phyloP scores from a whole-genome alignment of 2,113 vertebrate genomes.

The Macrotis lagotis region DNA sequence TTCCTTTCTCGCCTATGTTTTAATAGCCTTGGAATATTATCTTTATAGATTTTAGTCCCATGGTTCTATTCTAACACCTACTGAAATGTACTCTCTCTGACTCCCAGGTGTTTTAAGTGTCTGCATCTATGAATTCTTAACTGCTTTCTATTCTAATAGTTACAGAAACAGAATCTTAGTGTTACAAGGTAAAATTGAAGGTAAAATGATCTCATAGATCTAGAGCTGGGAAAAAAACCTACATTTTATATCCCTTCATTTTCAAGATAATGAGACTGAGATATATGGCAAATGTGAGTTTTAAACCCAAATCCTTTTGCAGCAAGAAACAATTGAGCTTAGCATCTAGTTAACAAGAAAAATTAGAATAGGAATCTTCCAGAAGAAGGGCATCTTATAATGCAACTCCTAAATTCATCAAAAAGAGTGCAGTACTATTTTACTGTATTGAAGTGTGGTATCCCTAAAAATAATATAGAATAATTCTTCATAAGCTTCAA shows the following conservation, averaged over 20 bases:
- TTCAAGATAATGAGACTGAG: background rate
- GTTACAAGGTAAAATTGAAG: background rate
- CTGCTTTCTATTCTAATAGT: background rate
- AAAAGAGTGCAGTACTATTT: background rate
- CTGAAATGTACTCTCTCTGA: too few species aligned
- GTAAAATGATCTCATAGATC: background rate
- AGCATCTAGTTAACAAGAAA: background rate
- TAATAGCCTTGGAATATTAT: too few species aligned
- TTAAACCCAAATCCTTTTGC: background rate
- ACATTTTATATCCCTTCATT: background rate
- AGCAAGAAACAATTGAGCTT: background rate
- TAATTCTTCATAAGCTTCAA: background rate
- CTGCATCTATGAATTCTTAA: too few species aligned
- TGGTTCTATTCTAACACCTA: too few species aligned
- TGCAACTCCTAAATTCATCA: background rate
- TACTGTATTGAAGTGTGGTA: background rate
- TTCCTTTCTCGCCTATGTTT: too few species aligned
- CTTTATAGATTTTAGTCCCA: too few species aligned
- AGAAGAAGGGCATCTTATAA: background rate
- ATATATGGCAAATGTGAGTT: background rate
- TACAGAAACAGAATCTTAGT: background rate
- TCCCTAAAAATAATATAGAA: background rate
- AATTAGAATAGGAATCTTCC: background rate
- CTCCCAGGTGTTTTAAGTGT: too few species aligned
- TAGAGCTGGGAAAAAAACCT: background rate